Base-by-base conservation (phyloP, 2,888 invertebrate species). In the Orthosia gothica region DNA sequence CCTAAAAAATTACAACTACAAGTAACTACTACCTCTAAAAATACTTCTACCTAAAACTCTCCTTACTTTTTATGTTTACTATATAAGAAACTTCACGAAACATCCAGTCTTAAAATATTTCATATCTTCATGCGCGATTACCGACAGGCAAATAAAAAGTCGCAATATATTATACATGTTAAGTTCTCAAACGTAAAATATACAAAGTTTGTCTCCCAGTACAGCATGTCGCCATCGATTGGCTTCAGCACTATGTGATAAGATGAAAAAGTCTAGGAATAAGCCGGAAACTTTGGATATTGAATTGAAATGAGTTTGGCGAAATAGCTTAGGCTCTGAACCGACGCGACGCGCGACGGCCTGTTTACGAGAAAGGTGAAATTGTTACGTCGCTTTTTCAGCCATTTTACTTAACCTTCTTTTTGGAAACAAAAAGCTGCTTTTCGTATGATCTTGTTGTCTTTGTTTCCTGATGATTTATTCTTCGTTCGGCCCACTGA, bases 251-350 rank as follows among this genome's bases (percentile, higher is more conserved):
- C 74, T 82, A 79, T 80, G 87, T 86, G 80, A 85, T 82, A 87
- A 82, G 76, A 85, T 76, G 80, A 79, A 85, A 85, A 86, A 76
- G 82, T 86, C 78, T 84, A 80, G 83, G 74, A 75, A 85, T 78
- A 82, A 80, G 64, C 74, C 85, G 61, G 69, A 78, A 86, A 86
- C 76, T 86, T 86, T 85, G 50, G 74, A 82, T 86, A 86, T 86
- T 86, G 85, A 85, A 87, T 86, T 87, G 85, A 87, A 86, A 87
- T 85, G 87, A 87, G 87, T 87, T 82, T 59, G 83, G 75, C 67
- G 80, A 82, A 86, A 82, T 85, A 79, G 76, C 83, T 79, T 76
- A 79, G 80, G 80, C 76, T 67, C 74, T 75, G 79, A 80, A 82
- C 67, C 80, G 76, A 76, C 76, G 65, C 80, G 76, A 79, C 76